A percentile compares a stretch with the other conserved stretches of the same genome.
Conservation (phyloP, 2,888 invertebrate species). For the Trachelus troglodyta region DNA sequence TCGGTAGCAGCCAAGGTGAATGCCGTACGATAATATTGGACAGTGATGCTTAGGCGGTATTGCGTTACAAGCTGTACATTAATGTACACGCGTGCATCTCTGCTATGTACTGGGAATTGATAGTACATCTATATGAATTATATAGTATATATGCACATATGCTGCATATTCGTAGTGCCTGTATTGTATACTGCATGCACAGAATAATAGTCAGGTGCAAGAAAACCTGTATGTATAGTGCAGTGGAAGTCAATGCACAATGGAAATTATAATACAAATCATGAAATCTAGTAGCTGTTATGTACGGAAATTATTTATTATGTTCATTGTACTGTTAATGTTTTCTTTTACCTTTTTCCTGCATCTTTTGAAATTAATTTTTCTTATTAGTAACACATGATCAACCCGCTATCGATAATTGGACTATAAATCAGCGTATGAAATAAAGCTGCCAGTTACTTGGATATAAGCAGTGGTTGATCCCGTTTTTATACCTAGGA, state of each 20-base stretch:
- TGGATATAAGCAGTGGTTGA: not conserved
- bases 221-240: not conserved
- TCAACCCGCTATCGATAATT: not conserved
- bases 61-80: not conserved
- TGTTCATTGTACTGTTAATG: not conserved
- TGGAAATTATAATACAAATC: not conserved
- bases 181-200: not conserved
- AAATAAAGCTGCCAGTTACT: not conserved
- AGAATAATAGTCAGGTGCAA: not conserved
- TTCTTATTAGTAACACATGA: not conserved
- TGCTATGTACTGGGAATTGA: not conserved
- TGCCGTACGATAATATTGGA: not conserved
- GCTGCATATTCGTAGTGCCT: too few species aligned
- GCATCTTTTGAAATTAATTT: not conserved
- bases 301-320: not conserved
- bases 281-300: not conserved
- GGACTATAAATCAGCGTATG: not conserved
- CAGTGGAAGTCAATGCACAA: not conserved
- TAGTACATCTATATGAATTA: too few species aligned
- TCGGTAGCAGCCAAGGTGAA: not conserved
- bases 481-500: not conserved
- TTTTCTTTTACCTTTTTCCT: not conserved
- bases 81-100: not conserved
- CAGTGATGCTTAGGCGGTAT: not conserved
- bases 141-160: not conserved